Evolutionary conservation across 2,888 invertebrate species (phyloP).

Genomic region (Synergus gifuensis): DNA sequence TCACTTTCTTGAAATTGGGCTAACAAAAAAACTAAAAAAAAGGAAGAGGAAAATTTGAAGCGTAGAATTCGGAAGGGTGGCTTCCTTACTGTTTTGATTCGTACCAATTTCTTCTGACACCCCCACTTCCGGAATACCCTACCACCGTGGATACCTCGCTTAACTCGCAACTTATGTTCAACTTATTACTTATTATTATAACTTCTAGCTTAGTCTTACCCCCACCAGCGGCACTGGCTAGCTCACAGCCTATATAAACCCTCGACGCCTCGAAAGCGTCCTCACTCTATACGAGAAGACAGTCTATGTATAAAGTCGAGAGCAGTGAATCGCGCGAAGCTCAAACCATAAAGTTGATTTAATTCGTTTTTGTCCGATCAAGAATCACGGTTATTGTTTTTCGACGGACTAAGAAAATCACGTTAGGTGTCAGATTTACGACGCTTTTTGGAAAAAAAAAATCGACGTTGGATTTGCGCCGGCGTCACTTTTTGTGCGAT

Average conservation of each 20-base stretch:
- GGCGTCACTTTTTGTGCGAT: slow-evolving; percentile 29
- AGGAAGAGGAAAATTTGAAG: not conserved
- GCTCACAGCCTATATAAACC: slow-evolving; percentile 74
- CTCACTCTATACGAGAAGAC: slow-evolving; percentile 74
- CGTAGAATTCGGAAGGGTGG: not conserved
- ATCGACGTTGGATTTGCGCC: not conserved
- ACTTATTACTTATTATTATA: slow-evolving; percentile 68
- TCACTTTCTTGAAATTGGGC: not conserved
- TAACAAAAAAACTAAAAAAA: not conserved
- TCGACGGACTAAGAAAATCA: not conserved
- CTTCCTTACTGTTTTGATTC: not conserved
- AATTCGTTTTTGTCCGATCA: not conserved
- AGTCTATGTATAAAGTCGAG: slow-evolving; percentile 70
- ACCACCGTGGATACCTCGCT: slow-evolving; percentile 47
- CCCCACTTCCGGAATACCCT: slow-evolving; percentile 45
- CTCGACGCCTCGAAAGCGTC: slow-evolving; percentile 70
- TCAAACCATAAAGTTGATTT: slow-evolving; percentile 17
- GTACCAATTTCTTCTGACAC: slow-evolving; percentile 31
- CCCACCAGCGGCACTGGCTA: slow-evolving; percentile 65
- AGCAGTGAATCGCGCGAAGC: slow-evolving; percentile 58
- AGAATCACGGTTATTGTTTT: slow-evolving; percentile 3
- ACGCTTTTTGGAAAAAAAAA: slow-evolving; percentile 20
- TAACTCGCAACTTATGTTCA: slow-evolving; percentile 63
- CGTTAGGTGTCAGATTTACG: slow-evolving; percentile 17
- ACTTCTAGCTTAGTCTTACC: slow-evolving; percentile 67